Evolutionary conservation across 1,140 invertebrate genomes (phyloP).

Genomic region (Chlorops oryzae): DNA sequence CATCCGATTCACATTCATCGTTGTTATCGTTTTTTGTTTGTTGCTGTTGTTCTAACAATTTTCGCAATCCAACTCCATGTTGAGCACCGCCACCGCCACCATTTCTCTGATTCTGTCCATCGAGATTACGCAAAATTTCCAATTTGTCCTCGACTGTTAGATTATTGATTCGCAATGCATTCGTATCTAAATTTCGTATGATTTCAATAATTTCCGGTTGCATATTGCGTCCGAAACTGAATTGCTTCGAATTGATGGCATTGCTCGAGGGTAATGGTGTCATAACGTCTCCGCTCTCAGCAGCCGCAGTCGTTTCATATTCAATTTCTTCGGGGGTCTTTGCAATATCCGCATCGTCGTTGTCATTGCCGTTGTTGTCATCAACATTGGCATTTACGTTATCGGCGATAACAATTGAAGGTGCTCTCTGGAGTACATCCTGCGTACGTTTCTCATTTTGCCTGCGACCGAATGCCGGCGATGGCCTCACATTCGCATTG

Average conservation of each 20-base stretch:
- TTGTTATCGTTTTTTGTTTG: not conserved
- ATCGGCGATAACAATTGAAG: not conserved
- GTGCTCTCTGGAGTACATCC: not conserved
- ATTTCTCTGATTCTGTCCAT: not conserved
- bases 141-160: slow-evolving; percentile 19
- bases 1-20: slow-evolving; percentile 1
- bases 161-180: slow-evolving; percentile 34
- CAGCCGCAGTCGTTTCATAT: slow-evolving; percentile 35
- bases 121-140: slow-evolving; percentile 12
- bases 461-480: not conserved
- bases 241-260: not conserved
- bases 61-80: not conserved
- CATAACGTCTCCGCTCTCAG: slow-evolving; percentile 38
- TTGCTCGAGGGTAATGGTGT: slow-evolving; percentile 34
- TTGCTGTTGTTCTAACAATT: not conserved
- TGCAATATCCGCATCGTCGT: not conserved
- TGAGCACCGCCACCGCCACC: not conserved
- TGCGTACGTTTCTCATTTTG: not conserved
- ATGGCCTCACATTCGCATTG: not conserved
- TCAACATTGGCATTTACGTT: not conserved
- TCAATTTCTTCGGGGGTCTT: slow-evolving; percentile 44
- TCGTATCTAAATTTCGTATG: slow-evolving; percentile 37
- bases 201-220: slow-evolving; percentile 29
- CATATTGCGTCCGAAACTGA: slow-evolving; percentile 5
- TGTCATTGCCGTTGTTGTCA: not conserved